These are phyloP conservation scores for Barnardius zonarius DNA, from an alignment of 2,113 vertebrate genomes.

Conservation along the genomic window DNA sequence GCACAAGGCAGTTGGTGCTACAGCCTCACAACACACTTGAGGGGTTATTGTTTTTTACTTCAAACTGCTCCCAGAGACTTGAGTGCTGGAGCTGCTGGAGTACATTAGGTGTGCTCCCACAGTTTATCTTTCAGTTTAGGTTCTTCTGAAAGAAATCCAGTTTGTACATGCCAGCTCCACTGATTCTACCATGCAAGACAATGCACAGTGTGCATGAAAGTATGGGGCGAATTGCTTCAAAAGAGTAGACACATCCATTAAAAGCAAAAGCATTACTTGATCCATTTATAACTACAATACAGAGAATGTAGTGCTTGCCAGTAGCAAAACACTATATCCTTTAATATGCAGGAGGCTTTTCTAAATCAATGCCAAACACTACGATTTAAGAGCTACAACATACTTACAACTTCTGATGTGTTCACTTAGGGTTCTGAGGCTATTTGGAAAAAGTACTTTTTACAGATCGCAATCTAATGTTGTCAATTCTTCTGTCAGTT, in stretches of 20 bases:
- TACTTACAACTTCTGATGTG: background rate
- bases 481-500: background rate
- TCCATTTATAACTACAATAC: background rate
- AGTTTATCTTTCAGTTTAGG: background rate
- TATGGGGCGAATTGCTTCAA: background rate
- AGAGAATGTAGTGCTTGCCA: background rate
- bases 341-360: background rate
- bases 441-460: background rate
- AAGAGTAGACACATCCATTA: background rate
- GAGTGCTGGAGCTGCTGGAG: background rate
- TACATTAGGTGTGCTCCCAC: background rate
- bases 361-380: background rate
- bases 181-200: background rate
- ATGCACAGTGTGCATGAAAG: fast-evolving
- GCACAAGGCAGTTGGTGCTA: background rate
- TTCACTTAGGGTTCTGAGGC: background rate
- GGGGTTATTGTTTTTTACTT: background rate
- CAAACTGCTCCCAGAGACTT: background rate
- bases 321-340: background rate
- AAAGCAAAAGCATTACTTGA: background rate
- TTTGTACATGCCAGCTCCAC: background rate
- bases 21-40: background rate
- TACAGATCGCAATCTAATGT: background rate
- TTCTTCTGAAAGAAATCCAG: background rate
- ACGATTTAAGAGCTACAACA: background rate